Conservation (phyloP, 2,888 invertebrate genomes). For the Chromoteleia sp. region DNA sequence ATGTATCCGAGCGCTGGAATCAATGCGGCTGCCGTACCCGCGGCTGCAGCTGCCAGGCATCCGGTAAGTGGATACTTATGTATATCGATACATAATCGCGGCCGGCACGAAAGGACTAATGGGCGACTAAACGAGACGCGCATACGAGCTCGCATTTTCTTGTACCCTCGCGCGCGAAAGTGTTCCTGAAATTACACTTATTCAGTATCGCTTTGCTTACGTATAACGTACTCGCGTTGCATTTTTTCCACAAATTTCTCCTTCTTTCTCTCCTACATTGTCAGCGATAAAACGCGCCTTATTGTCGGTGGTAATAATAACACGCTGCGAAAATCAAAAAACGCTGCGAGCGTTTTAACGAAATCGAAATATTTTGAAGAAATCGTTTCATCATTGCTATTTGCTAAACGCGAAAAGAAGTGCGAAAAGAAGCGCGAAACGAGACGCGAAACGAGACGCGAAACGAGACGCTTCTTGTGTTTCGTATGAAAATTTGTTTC, state of each 20-base stretch:
- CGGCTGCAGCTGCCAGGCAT: conserved; percentile 94
- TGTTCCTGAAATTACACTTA: conserved; percentile 26
- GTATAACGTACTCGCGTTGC: background rate
- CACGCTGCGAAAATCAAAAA: too few species aligned
- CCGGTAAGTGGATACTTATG: conserved; percentile 88
- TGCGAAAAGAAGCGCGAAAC: too few species aligned
- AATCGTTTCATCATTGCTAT: too few species aligned
- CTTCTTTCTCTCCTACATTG: conserved; percentile 1
- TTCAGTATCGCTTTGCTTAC: conserved; percentile 16
- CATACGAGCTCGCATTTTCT: conserved; percentile 24
- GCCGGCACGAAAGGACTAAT: conserved; percentile 59
- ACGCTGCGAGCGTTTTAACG: conserved; percentile 6
- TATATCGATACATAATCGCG: conserved; percentile 66
- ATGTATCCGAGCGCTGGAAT: conserved; percentile 95
- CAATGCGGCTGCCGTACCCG: conserved; percentile 94
- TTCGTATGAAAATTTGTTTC: background rate
- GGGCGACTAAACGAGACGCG: conserved; percentile 63
- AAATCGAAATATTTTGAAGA: conserved; percentile 2
- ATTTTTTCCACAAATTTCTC: conserved; percentile 7
- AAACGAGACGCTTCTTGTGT: too few species aligned
- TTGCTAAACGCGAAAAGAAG: too few species aligned
- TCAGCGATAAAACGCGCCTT: conserved; percentile 5
- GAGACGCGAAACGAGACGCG: too few species aligned
- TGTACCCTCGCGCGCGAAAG: conserved; percentile 14
- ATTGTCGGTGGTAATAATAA: conserved; percentile 3